Percentiles rank a stretch among this genome's conserved stretches.
These are phyloP conservation scores for Tichodroma muraria DNA, from an alignment of 2,113 vertebrate species.

Conservation along the genomic window DNA sequence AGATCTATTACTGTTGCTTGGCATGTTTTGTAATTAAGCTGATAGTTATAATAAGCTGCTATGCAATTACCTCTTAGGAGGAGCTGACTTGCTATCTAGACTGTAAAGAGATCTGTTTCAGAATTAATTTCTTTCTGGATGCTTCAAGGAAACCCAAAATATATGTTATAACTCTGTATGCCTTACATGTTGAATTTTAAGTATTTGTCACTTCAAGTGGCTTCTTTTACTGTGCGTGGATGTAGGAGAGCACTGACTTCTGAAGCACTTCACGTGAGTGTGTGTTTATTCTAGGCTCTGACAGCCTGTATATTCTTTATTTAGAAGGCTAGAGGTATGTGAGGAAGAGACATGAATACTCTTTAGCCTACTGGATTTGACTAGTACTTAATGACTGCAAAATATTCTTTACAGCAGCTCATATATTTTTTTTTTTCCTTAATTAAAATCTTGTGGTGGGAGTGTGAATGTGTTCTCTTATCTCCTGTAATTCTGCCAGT, in stretches of 20 bases:
- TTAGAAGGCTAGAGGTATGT: neutral
- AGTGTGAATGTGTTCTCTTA: neutral
- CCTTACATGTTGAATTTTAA: neutral
- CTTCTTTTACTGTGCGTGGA: neutral
- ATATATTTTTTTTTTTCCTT: neutral
- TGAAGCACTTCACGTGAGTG: neutral
- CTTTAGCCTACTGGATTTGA: neutral
- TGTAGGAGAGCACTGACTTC: neutral
- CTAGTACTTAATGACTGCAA: neutral
- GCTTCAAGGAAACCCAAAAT: neutral
- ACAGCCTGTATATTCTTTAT: neutral
- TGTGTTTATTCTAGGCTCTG: neutral
- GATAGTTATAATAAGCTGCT: conserved; percentile 28
- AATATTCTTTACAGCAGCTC: neutral
- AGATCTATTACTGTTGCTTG: neutral
- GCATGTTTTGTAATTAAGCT: neutral
- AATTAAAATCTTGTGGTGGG: neutral
- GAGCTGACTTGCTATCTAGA: neutral
- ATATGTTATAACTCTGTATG: neutral
- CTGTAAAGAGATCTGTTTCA: conserved; percentile 16
- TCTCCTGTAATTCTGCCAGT: neutral
- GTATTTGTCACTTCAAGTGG: neutral
- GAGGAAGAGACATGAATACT: neutral
- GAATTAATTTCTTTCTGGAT: neutral
- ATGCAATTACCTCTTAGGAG: conserved; percentile 10